These are phyloP conservation scores for Bufo gargarizans DNA, from an alignment of 2,113 vertebrate species.

Conservation along the genomic window DNA sequence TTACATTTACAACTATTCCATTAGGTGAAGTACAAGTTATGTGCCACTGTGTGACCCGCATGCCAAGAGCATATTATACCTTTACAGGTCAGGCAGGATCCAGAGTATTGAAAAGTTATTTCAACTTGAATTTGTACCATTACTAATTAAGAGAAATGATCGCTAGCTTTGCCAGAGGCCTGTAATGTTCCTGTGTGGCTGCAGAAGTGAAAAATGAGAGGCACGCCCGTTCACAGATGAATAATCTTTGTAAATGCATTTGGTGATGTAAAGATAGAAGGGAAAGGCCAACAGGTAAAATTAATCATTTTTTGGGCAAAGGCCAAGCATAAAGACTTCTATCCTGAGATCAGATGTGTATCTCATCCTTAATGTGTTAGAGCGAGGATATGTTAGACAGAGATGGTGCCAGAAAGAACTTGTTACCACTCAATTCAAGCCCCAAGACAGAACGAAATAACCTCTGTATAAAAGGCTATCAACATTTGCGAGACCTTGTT, in stretches of 20 bases:
- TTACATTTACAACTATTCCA: background rate
- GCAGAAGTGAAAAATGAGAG: constrained; percentile 74
- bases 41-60: background rate
- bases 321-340: constrained; percentile 71
- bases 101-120: constrained; percentile 54
- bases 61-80: background rate
- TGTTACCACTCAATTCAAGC: background rate
- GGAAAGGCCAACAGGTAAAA: constrained; percentile 62
- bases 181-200: constrained; percentile 77
- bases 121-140: constrained; percentile 67
- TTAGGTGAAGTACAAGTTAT: background rate
- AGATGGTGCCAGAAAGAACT: constrained; percentile 11
- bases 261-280: constrained; percentile 75
- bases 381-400: constrained; percentile 33
- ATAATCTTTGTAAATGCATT: constrained; percentile 75
- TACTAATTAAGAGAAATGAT: constrained; percentile 66
- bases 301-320: constrained; percentile 69
- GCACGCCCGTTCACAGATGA: constrained; percentile 71
- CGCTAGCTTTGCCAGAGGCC: constrained; percentile 74
- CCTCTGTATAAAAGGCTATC: background rate
- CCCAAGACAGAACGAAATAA: background rate
- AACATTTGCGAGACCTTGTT: background rate
- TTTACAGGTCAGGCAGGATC: constrained; percentile 1
- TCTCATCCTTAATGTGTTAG: constrained; percentile 20
- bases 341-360: constrained; percentile 61